These are phyloP conservation scores for Portunus trituberculatus DNA, from an alignment of 1,140 invertebrate genomes.

Conservation along the genomic window DNA sequence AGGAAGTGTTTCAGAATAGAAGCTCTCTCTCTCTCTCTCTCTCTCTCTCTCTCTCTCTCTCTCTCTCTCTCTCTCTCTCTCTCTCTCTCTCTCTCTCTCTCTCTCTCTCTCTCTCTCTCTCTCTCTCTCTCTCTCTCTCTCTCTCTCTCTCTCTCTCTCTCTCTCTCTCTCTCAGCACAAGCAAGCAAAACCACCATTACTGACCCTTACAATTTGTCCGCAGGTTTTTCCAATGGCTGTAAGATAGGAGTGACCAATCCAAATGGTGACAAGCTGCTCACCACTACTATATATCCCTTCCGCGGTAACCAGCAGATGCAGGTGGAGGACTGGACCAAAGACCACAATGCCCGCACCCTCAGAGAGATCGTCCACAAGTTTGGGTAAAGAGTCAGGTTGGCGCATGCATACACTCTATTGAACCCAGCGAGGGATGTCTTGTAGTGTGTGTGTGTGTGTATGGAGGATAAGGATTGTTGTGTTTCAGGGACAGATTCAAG, in stretches of 20 bases:
- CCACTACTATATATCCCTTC: conserved; percentile 86
- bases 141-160: background rate
- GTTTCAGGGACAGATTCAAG: background rate
- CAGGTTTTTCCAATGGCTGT: conserved; percentile 90
- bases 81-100: background rate
- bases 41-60: background rate
- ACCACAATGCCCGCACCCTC: conserved; percentile 76
- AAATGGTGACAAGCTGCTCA: conserved; percentile 86
- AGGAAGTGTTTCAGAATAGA: background rate
- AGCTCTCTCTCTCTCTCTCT: background rate
- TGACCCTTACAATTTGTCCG: conserved; percentile 3
- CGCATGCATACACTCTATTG: background rate
- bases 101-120: background rate
- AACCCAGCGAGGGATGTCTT: too few species aligned
- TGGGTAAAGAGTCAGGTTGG: conserved; percentile 64
- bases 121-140: background rate
- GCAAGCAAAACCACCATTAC: background rate
- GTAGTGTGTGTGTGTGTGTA: background rate
- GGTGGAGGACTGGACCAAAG: conserved; percentile 75
- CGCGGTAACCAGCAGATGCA: conserved; percentile 76
- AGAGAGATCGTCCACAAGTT: conserved; percentile 78
- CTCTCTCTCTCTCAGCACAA: background rate
- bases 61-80: conserved; percentile 47
- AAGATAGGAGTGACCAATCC: conserved; percentile 89
- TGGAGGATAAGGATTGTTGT: background rate